phyloP scores from a whole-genome alignment of 2,888 invertebrate genomes.

The Ichneumoninae sp. region DNA sequence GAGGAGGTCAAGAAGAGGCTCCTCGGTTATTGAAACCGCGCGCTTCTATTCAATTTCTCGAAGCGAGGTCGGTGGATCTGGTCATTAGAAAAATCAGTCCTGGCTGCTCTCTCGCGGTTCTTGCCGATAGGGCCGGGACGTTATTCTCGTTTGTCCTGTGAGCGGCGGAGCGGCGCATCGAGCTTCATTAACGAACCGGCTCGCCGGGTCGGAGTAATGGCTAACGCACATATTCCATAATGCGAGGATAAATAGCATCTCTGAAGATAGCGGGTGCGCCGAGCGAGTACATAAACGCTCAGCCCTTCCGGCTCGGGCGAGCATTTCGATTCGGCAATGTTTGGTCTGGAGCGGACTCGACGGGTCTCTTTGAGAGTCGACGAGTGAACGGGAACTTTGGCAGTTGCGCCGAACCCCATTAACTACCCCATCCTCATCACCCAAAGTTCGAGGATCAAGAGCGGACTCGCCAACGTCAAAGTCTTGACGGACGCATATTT shows the following conservation, averaged over 20 bases:
- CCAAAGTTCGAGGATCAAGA: conserved; percentile 8
- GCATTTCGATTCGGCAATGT: neutral
- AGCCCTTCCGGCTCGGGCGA: neutral
- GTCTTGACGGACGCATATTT: neutral
- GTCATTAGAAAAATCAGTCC: neutral
- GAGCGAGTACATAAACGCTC: neutral
- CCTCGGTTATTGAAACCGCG: neutral
- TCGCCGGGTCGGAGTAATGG: neutral
- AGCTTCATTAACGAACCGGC: conserved; percentile 30
- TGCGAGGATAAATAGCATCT: conserved; percentile 3
- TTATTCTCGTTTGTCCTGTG: conserved; percentile 7
- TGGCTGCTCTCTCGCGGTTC: neutral
- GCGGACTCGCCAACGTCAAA: conserved; percentile 1
- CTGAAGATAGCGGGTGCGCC: neutral
- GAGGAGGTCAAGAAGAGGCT: neutral
- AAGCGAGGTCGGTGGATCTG: neutral
- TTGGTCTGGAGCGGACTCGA: neutral
- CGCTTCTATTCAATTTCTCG: neutral
- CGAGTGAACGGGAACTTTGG: conserved; percentile 18
- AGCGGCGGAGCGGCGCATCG: conserved; percentile 9
- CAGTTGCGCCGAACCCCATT: conserved; percentile 38
- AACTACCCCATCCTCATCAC: conserved; percentile 19
- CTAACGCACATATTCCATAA: neutral
- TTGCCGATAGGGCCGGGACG: neutral
- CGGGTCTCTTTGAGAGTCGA: conserved; percentile 20